A percentile compares a stretch with the other conserved stretches of the same genome.
Conservation (phyloP, 2,797 vertebrate species). For the Tapera naevia region DNA sequence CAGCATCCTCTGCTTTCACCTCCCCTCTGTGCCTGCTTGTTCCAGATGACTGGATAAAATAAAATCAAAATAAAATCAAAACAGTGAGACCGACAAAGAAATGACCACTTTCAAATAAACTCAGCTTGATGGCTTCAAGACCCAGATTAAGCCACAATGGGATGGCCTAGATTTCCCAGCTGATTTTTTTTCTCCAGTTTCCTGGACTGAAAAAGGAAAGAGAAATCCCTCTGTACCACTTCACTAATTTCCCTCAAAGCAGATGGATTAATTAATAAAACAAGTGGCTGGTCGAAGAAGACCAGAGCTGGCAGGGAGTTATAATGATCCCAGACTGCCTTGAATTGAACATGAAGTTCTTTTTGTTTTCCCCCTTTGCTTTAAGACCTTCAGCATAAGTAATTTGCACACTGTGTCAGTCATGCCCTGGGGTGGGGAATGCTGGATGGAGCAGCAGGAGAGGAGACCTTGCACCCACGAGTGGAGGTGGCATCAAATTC, state of each 20-base stretch:
- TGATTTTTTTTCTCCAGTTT: background rate
- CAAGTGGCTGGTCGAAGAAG: background rate
- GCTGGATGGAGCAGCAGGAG: fast-evolving
- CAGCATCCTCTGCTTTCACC: background rate
- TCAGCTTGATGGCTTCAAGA: background rate
- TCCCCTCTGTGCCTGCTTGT: constrained; percentile 4
- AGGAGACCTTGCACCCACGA: background rate
- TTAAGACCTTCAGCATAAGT: background rate
- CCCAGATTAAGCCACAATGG: background rate
- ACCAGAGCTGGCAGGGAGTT: background rate
- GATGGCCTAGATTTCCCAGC: constrained; percentile 41
- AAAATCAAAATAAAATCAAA: constrained; percentile 24
- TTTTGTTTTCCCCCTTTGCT: background rate
- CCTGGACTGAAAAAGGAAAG: background rate
- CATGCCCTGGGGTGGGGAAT: background rate
- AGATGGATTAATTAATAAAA: constrained; percentile 3
- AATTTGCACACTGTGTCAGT: background rate
- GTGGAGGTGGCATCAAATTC: background rate
- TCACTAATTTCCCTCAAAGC: background rate
- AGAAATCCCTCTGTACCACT: background rate
- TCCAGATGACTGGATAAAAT: constrained; percentile 43
- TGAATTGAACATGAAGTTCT: background rate
- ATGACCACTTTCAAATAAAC: background rate
- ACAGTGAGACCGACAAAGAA: background rate
- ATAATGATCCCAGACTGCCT: background rate